Percentiles rank a stretch among this genome's conserved stretches.
These are phyloP conservation scores for Cyclargus thomasi DNA, from an alignment of 1,140 invertebrate genomes.

Conservation along the genomic window DNA sequence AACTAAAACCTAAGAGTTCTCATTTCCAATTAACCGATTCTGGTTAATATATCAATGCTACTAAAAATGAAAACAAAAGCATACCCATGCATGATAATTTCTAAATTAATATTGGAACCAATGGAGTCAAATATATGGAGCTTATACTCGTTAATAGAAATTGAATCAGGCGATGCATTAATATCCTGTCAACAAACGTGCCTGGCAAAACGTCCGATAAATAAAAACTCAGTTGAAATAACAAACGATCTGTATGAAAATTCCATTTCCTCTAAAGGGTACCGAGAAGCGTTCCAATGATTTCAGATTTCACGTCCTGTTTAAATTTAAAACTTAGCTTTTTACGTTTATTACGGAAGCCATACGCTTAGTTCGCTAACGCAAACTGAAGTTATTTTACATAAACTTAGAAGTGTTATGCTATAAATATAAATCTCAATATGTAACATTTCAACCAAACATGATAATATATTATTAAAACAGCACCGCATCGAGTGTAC, in stretches of 20 bases:
- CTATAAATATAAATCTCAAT: too few species aligned
- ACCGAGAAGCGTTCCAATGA: conserved; percentile 44
- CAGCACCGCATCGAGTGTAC: too few species aligned
- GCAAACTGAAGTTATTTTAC: too few species aligned
- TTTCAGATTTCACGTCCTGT: conserved; percentile 26
- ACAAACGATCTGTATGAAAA: conserved; percentile 70
- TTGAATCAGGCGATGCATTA: conserved; percentile 62
- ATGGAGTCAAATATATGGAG: conserved; percentile 32
- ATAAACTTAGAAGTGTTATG: background rate
- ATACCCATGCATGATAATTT: background rate
- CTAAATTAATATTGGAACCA: conserved; percentile 22
- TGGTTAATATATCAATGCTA: too few species aligned
- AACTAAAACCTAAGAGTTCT: too few species aligned
- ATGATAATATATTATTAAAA: too few species aligned
- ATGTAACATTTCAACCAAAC: too few species aligned
- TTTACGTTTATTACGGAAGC: background rate
- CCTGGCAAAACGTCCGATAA: conserved; percentile 58
- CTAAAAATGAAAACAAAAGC: background rate
- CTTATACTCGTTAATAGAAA: conserved; percentile 50
- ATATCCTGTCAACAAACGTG: conserved; percentile 65
- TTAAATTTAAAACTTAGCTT: conserved; percentile 6
- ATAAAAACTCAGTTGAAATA: conserved; percentile 60
- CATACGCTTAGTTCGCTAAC: background rate
- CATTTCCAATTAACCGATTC: too few species aligned
- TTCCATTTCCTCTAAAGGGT: conserved; percentile 64